phyloP scores from a whole-genome alignment of 1,140 invertebrate species.

The Propsilocerus akamusi region DNA sequence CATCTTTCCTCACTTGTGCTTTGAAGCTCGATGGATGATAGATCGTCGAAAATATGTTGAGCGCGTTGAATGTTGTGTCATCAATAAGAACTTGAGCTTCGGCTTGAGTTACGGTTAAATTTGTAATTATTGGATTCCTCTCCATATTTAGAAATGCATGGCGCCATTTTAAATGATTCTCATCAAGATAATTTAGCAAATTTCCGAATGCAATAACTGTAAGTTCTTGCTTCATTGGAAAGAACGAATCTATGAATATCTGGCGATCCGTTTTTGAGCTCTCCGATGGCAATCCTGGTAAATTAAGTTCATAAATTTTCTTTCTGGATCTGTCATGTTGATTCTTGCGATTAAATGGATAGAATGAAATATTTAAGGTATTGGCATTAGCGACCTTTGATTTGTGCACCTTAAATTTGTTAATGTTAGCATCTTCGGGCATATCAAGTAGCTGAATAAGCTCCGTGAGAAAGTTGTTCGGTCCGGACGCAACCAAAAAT shows the following conservation, averaged over 20 bases:
- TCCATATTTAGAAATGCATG: neutral
- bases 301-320: neutral
- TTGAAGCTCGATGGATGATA: conserved; percentile 7
- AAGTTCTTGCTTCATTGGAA: neutral
- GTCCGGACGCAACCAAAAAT: neutral
- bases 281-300: neutral
- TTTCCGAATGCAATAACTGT: neutral
- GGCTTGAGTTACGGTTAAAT: neutral
- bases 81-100: conserved; percentile 4
- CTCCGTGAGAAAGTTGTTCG: neutral
- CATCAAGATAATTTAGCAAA: neutral
- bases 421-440: neutral
- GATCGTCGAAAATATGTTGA: neutral
- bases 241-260: neutral
- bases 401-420: neutral
- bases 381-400: neutral
- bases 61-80: neutral
- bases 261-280: neutral
- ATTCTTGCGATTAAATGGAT: neutral
- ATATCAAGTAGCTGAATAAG: neutral
- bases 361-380: neutral
- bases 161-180: neutral
- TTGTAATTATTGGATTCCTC: neutral
- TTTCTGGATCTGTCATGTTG: neutral
- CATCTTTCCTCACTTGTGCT: neutral